A percentile compares a stretch with the other conserved stretches of the same genome.
These are phyloP conservation scores for Onychostruthus taczanowskii DNA, from an alignment of 2,113 vertebrate genomes.

Conservation along the genomic window DNA sequence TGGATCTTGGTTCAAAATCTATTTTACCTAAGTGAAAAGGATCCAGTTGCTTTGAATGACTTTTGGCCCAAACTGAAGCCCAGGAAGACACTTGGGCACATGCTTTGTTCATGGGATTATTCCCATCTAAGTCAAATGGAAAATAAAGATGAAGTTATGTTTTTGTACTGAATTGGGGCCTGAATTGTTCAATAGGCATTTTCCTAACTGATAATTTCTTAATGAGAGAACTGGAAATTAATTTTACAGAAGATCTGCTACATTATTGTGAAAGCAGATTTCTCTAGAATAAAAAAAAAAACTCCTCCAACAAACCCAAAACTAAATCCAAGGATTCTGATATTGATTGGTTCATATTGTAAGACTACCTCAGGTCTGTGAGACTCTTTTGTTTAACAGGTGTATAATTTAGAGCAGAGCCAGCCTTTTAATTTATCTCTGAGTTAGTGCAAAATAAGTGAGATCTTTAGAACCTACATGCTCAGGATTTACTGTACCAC, in stretches of 20 bases:
- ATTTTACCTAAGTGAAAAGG: neutral
- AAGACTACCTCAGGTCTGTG: neutral
- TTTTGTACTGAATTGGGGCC: neutral
- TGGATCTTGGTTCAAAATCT: neutral
- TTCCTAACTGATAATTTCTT: neutral
- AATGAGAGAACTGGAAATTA: neutral
- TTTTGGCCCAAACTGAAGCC: neutral
- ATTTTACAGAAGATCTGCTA: neutral
- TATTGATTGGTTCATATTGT: neutral
- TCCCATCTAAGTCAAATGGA: neutral
- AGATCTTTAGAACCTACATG: neutral
- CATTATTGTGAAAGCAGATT: neutral
- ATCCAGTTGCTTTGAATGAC: neutral
- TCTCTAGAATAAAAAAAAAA: neutral
- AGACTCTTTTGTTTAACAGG: neutral
- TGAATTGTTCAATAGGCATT: neutral
- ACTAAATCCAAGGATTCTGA: neutral
- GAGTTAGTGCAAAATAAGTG: neutral
- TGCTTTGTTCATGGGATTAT: neutral
- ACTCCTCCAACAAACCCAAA: neutral
- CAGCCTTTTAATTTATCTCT: constrained; percentile 14
- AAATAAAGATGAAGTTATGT: neutral
- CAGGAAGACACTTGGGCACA: neutral
- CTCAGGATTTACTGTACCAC: neutral
- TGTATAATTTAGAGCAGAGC: neutral